phyloP scores from a whole-genome alignment of 2,888 invertebrate species.

The Stenoptilia bipunctidactyla region DNA sequence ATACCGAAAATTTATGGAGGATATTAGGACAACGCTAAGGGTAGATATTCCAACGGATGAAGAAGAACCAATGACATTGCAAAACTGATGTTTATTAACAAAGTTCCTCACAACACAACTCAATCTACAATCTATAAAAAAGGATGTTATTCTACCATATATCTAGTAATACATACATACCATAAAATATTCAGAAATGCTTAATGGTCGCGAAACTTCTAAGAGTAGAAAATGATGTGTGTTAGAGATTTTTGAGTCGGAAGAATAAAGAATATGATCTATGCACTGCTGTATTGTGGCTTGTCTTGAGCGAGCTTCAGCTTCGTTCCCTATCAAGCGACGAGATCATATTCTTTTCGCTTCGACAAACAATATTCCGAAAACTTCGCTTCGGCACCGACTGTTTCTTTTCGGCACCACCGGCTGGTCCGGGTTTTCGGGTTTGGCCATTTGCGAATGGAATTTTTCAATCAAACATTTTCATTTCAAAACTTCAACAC shows the following conservation, averaged over 20 bases:
- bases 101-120: constrained; percentile 51
- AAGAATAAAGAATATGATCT: constrained; percentile 55
- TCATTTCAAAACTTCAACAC: constrained; percentile 70
- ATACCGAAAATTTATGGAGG: too few relatives aligned
- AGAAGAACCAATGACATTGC: constrained; percentile 51
- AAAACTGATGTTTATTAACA: constrained; percentile 65
- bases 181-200: constrained; percentile 37
- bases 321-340: constrained; percentile 34
- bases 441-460: constrained; percentile 53
- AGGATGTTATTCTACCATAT: constrained; percentile 35
- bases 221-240: background rate
- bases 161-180: constrained; percentile 35
- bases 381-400: constrained; percentile 40
- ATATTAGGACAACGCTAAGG: constrained; percentile 15
- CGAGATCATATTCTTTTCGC: constrained; percentile 65
- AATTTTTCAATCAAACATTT: constrained; percentile 65
- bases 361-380: constrained; percentile 36
- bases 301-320: constrained; percentile 41
- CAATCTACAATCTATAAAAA: constrained; percentile 54
- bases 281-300: constrained; percentile 40
- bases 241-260: constrained; percentile 10
- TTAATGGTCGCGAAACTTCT: constrained; percentile 14
- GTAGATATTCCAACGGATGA: constrained; percentile 41
- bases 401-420: constrained; percentile 35
- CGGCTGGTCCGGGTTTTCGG: constrained; percentile 45